Evolutionary conservation across 2,888 invertebrate genomes (phyloP).

Genomic region (Chelonus formosanus): DNA sequence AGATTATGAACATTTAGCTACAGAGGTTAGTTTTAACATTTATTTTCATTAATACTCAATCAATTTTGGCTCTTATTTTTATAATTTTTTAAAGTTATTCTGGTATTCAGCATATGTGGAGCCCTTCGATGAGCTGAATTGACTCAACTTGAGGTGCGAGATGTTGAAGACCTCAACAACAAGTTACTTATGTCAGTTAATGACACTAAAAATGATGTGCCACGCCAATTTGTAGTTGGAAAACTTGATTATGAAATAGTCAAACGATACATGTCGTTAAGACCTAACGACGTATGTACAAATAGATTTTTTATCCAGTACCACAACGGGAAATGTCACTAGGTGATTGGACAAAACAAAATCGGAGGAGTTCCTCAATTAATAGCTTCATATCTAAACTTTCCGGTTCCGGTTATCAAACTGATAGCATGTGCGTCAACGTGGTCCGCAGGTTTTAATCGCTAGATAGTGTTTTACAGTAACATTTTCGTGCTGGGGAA

Average conservation of each 20-base stretch:
- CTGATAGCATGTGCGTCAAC: too few relatives aligned
- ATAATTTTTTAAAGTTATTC: conserved; percentile 38
- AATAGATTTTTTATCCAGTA: conserved; percentile 40
- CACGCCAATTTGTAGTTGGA: conserved; percentile 38
- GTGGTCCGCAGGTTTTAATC: too few relatives aligned
- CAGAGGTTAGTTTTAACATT: conserved; percentile 37
- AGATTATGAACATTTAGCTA: conserved; percentile 36
- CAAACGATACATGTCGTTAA: conserved; percentile 33
- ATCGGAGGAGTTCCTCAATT: conserved; percentile 37
- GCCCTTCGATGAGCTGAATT: conserved; percentile 38
- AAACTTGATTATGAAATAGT: conserved; percentile 35
- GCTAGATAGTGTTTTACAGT: too few relatives aligned
- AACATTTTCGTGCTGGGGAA: too few relatives aligned
- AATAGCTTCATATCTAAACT: conserved; percentile 36
- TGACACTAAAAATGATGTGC: conserved; percentile 37
- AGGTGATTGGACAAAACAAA: conserved; percentile 37
- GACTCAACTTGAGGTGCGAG: conserved; percentile 29
- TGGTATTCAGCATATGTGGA: conserved; percentile 40
- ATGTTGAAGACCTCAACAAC: conserved; percentile 37
- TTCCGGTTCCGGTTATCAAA: too few relatives aligned
- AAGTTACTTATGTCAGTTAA: conserved; percentile 36
- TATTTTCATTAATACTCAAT: conserved; percentile 22
- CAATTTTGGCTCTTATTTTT: conserved; percentile 15
- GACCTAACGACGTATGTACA: conserved; percentile 32
- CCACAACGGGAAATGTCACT: conserved; percentile 36